A percentile compares a stretch with the other conserved stretches of the same genome.
phyloP scores from a whole-genome alignment of 2,113 vertebrate genomes.

The Todiramphus saurophagus region DNA sequence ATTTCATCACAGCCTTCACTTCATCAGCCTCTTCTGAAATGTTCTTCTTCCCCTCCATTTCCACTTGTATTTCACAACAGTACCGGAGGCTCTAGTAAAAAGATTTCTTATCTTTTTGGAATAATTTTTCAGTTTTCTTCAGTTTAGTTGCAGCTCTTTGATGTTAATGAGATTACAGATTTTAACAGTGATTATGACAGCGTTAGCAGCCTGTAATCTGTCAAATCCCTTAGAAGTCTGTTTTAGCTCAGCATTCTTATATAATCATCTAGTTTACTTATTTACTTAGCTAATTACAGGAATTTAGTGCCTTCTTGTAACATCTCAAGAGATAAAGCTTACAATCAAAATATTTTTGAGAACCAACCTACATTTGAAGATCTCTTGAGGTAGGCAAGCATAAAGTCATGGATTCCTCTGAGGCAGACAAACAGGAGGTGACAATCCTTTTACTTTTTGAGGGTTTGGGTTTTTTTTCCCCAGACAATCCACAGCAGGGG shows the following conservation, averaged over 20 bases:
- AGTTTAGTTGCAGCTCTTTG: neutral
- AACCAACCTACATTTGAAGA: neutral
- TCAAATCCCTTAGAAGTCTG: slow-evolving; percentile 8
- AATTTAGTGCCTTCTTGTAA: neutral
- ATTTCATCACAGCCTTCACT: neutral
- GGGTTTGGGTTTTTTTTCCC: neutral
- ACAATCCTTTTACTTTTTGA: neutral
- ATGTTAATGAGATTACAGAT: slow-evolving; percentile 24
- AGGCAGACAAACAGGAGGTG: neutral
- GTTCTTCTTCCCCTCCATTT: neutral
- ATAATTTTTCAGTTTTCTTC: neutral
- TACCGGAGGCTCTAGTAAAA: neutral
- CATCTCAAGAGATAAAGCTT: neutral
- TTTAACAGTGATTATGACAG: slow-evolving; percentile 15
- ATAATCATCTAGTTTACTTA: neutral
- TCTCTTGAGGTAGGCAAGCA: neutral
- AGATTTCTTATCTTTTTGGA: neutral
- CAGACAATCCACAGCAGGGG: neutral
- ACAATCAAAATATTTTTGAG: neutral
- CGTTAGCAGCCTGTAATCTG: slow-evolving; percentile 39
- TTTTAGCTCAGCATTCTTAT: neutral
- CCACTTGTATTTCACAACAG: neutral
- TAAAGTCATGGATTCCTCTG: neutral
- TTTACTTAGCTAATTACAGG: neutral
- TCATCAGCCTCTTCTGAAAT: neutral